Evolutionary conservation across 2,888 invertebrate genomes (phyloP), one percentile per base, ranked within the genome.

Genomic region (Drosophila kuntzei): DNA sequence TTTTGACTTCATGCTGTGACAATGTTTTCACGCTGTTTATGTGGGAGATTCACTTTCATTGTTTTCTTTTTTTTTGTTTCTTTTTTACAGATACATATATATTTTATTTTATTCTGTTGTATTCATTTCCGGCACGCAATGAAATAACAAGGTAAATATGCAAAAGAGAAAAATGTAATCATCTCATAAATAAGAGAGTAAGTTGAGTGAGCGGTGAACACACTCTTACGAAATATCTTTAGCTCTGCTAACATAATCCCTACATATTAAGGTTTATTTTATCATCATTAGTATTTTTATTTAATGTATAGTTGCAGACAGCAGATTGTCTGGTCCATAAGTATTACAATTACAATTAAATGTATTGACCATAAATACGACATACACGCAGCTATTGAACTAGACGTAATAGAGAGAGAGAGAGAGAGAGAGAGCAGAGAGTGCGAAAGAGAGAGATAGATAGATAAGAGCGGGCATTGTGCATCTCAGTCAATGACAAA

Each of bases 1-100:
- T 85, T 85, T 84, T 60, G 87, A 83, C 77, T 87, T 77, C 85
- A 76, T 72, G 87, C 85, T 85, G 85, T 84, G 89, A 89, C 89
- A 89, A 84, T 85, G 85, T 84, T 85, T 80, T 87, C 74, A 64
- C 71, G 71, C 87, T 88, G 71, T 88, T 88, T 88, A 80, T 83
- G 62, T 64, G 64, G 66, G 46, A 71, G 64, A 47, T 25, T 57
- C 58, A 72, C 69, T 64, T 80, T 63, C 46, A 44, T 43, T 27
- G 44, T 22, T 49, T 37, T 36, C 46, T 47, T 46, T 41, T 53
- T 53, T 34, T 18, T 61, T 29, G n/a, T 53, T 61, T 32, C 39
- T 64, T 50, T 29, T 22, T 34, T 57, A 46, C 32, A 27, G 44
- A 16, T 47, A 51, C 43, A 22, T 63, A 34, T 71, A 59, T 66